A percentile compares a stretch with the other conserved stretches of the same genome.
These are phyloP conservation scores for Aquatica leii DNA, from an alignment of 2,888 invertebrate genomes.

Conservation along the genomic window DNA sequence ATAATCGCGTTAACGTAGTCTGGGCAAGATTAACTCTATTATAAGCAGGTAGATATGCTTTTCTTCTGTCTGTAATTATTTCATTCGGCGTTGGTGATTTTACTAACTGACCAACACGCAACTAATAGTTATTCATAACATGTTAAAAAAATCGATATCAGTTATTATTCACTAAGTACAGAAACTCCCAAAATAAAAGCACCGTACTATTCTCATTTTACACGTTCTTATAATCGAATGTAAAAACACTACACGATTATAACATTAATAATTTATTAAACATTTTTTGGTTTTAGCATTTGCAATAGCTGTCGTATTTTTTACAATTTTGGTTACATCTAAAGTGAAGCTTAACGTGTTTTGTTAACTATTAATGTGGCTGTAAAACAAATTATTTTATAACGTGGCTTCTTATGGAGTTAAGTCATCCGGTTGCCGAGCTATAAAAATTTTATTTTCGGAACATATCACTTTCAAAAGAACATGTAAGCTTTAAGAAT, in stretches of 20 bases:
- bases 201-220: too few species aligned
- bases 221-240: not conserved
- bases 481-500: not conserved
- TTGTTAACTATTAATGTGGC: slow-evolving; percentile 34
- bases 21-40: slow-evolving; percentile 12
- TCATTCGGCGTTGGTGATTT: slow-evolving; percentile 38
- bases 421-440: slow-evolving; percentile 30
- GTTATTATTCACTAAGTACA: too few species aligned
- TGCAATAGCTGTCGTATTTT: slow-evolving; percentile 30
- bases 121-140: too few species aligned
- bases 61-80: slow-evolving; percentile 35
- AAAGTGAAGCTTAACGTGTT: slow-evolving; percentile 29
- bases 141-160: too few species aligned
- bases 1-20: slow-evolving; percentile 5
- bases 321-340: slow-evolving; percentile 27
- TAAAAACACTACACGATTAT: slow-evolving; percentile 5
- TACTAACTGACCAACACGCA: slow-evolving; percentile 30
- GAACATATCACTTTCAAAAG: slow-evolving; percentile 27
- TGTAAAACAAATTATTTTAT: slow-evolving; percentile 35
- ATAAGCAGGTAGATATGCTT: slow-evolving; percentile 29
- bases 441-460: slow-evolving; percentile 32
- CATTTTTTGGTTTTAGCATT: slow-evolving; percentile 19
- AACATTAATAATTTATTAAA: slow-evolving; percentile 25
- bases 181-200: too few species aligned
- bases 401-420: slow-evolving; percentile 31